Percentiles rank a stretch among this genome's conserved stretches.
These are phyloP conservation scores for Aphelinus certus DNA, from an alignment of 1,140 invertebrate species.

Conservation along the genomic window DNA sequence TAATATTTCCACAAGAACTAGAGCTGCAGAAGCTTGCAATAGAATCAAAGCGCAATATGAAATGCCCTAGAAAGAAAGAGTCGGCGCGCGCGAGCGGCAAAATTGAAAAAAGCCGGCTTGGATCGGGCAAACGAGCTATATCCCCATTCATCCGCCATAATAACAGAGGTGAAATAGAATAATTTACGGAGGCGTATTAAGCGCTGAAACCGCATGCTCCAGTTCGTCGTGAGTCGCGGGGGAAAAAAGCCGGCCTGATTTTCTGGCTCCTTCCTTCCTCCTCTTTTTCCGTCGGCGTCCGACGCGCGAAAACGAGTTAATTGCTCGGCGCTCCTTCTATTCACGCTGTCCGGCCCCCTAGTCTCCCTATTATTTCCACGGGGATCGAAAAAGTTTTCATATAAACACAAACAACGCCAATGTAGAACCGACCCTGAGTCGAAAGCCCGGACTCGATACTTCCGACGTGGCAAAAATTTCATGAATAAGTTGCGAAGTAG, in stretches of 20 bases:
- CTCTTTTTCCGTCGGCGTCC: background rate
- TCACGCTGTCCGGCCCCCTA: background rate
- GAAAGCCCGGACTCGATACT: no score
- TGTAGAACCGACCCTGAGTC: no score
- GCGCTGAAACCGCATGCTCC: constrained; percentile 1
- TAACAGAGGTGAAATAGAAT: constrained; percentile 5
- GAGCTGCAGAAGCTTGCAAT: background rate
- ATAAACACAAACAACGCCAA: no score
- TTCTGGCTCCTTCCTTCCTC: background rate
- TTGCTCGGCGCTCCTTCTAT: background rate
- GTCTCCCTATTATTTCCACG: no score
- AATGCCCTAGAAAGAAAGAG: background rate
- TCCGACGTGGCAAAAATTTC: no score
- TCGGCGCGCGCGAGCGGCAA: background rate
- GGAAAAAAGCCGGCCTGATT: background rate
- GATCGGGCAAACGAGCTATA: background rate
- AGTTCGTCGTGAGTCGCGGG: background rate
- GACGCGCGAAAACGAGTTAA: constrained; percentile 5
- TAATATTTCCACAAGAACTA: no score
- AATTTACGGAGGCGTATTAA: constrained; percentile 13
- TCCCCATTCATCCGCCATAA: constrained; percentile 6
- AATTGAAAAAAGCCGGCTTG: constrained; percentile 5
- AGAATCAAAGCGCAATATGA: background rate
- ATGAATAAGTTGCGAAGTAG: no score
- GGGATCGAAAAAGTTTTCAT: no score